A percentile compares a stretch with the other conserved stretches of the same genome.
Evolutionary conservation across 2,113 vertebrate species (phyloP).

Genomic region (Menidia beryllina): DNA sequence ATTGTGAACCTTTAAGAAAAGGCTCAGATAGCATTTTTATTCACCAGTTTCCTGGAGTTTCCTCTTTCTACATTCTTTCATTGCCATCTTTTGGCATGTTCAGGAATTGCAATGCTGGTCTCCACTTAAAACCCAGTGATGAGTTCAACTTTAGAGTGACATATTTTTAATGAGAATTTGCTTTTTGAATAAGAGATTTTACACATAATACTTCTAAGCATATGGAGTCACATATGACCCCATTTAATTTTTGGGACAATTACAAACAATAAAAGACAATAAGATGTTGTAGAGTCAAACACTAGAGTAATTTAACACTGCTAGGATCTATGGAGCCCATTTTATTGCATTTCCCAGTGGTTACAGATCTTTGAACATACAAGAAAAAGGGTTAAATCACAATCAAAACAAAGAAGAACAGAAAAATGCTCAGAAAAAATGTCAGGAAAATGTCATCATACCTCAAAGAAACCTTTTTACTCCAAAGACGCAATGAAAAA

Average conservation of each 20-base stretch:
- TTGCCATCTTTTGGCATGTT: not conserved
- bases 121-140: not conserved
- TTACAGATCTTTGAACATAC: not conserved
- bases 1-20: not conserved
- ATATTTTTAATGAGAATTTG: too few relatives aligned
- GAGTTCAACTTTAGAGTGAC: not conserved
- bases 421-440: not conserved
- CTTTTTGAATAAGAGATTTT: too few relatives aligned
- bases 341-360: not conserved
- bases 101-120: not conserved
- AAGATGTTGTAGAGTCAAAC: not conserved
- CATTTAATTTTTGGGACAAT: too few relatives aligned
- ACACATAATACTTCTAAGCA: too few relatives aligned
- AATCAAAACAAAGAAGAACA: too few relatives aligned
- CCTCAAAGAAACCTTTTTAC: not conserved
- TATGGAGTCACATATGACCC: too few relatives aligned
- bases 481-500: not conserved
- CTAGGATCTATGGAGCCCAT: not conserved
- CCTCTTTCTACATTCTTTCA: not conserved
- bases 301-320: not conserved
- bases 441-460: conserved; percentile 1
- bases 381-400: not conserved
- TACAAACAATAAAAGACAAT: not conserved
- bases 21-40: not conserved
- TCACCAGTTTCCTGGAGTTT: too few relatives aligned